Conservation (phyloP, 2,888 invertebrate genomes). For the Sarcophaga caerulescens region DNA sequence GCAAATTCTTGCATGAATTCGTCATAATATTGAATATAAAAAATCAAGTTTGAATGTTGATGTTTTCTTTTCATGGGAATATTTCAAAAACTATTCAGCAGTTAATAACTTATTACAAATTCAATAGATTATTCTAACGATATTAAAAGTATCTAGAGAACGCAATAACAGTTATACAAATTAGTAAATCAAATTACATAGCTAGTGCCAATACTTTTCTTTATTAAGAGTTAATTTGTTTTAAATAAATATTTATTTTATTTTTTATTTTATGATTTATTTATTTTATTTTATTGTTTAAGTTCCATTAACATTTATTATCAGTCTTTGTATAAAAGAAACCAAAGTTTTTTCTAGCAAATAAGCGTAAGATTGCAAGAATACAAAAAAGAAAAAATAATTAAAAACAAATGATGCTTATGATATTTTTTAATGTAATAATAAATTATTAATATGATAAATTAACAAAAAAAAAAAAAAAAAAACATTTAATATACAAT, state of each 20-base stretch:
- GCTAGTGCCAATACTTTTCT: too few relatives aligned
- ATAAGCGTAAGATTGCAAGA: slow-evolving; percentile 66
- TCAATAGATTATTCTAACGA: too few relatives aligned
- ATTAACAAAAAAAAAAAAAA: slow-evolving; percentile 67
- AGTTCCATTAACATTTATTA: slow-evolving; percentile 4
- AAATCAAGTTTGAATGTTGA: too few relatives aligned
- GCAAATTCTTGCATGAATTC: background rate
- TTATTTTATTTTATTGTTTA: slow-evolving; percentile 11
- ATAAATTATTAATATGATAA: slow-evolving; percentile 62
- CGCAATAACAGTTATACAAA: too few relatives aligned
- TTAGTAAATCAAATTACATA: too few relatives aligned
- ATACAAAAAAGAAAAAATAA: slow-evolving; percentile 47
- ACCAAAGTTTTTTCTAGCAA: slow-evolving; percentile 64
- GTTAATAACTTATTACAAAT: too few relatives aligned
- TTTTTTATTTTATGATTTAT: background rate
- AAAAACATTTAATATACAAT: slow-evolving; percentile 67
- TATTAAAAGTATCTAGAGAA: too few relatives aligned
- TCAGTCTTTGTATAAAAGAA: slow-evolving; percentile 61
- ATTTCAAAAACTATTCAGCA: too few relatives aligned
- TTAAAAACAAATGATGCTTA: slow-evolving; percentile 67
- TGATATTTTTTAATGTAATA: slow-evolving; percentile 69
- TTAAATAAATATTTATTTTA: background rate
- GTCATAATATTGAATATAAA: background rate
- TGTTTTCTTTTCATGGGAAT: too few relatives aligned
- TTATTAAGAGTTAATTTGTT: too few relatives aligned